phyloP scores from a whole-genome alignment of 2,797 vertebrate species.

The Yasuhikotakia modesta region DNA sequence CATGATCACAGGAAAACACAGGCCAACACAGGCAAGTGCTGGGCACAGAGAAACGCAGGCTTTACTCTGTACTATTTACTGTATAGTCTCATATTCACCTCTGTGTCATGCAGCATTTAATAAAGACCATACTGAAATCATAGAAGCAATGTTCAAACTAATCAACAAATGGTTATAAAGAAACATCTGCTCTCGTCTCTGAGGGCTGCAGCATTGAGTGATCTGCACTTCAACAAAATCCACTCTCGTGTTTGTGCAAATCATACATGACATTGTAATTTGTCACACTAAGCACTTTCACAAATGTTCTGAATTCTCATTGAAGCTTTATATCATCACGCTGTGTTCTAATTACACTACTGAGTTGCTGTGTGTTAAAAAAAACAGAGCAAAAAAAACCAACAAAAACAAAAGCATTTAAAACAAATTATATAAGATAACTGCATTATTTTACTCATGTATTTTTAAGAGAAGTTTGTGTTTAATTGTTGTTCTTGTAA shows the following conservation, averaged over 20 bases:
- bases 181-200: neutral
- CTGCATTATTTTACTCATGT: neutral
- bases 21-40: conserved; percentile 55
- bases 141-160: neutral
- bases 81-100: neutral
- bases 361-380: neutral
- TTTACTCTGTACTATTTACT: too few relatives aligned
- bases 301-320: neutral
- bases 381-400: too few relatives aligned
- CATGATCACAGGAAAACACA: conserved; percentile 60
- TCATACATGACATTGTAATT: neutral
- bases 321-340: neutral
- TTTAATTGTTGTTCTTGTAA: neutral
- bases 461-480: neutral
- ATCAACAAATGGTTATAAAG: neutral
- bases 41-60: conserved; percentile 59
- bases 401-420: too few relatives aligned
- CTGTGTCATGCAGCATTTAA: neutral
- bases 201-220: neutral
- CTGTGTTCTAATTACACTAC: neutral
- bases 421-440: too few relatives aligned
- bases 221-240: neutral
- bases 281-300: neutral
- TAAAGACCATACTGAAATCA: neutral
- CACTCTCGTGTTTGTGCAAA: neutral